Conservation (phyloP, 2,797 vertebrate genomes). For the Sandelia bainsii region DNA sequence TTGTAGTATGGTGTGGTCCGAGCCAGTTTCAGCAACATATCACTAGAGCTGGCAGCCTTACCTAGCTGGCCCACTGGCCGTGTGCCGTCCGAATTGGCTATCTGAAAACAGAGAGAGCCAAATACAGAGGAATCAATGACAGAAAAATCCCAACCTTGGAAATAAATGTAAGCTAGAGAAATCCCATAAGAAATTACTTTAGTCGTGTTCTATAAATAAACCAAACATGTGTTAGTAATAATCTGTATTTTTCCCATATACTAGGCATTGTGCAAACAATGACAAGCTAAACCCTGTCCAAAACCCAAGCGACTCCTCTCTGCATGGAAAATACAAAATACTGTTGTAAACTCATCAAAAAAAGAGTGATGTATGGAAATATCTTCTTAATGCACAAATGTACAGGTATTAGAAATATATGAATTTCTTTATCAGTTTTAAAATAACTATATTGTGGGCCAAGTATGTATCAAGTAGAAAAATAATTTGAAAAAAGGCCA, state of each 20-base stretch:
- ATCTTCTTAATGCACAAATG: background rate
- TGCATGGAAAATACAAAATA: background rate
- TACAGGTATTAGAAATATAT: background rate
- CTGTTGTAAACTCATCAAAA: background rate
- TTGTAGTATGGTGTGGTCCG: conserved; percentile 98
- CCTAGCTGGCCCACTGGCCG: conserved; percentile 92
- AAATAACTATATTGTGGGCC: background rate
- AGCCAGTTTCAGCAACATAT: conserved; percentile 97
- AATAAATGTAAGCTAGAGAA: background rate
- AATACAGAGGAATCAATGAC: background rate
- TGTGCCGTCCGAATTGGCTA: conserved; percentile 94
- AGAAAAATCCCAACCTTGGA: background rate
- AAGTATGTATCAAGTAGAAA: background rate
- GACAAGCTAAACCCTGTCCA: background rate
- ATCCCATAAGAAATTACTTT: too few species aligned
- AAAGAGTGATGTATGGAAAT: background rate
- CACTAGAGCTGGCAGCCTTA: conserved; percentile 94
- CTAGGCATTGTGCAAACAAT: background rate
- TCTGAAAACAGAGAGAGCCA: conserved; percentile 79
- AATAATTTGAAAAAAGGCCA: background rate
- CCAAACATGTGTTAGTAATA: background rate
- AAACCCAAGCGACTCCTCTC: background rate
- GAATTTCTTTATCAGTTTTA: background rate
- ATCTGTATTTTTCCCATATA: too few species aligned
- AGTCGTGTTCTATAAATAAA: background rate